Percentiles rank a stretch among this genome's conserved stretches.
Evolutionary conservation across 2,797 vertebrate genomes (phyloP).

Genomic region (Acrocephalus scirpaceus): DNA sequence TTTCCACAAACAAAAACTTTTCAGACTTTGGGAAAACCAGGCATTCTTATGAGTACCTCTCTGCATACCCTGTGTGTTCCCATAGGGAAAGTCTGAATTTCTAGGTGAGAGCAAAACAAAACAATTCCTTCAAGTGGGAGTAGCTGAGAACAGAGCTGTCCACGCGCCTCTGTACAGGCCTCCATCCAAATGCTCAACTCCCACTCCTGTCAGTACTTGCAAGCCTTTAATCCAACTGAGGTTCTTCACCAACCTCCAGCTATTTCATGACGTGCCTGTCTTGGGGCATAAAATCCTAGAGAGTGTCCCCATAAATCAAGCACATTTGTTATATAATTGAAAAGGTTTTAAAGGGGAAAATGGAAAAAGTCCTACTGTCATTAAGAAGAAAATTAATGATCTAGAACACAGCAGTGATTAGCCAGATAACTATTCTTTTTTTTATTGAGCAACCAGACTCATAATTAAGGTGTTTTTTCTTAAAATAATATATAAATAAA

Average conservation of each 20-base stretch:
- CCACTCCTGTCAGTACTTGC: conserved; percentile 26
- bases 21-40: background rate
- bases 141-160: conserved; percentile 16
- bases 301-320: conserved; percentile 3
- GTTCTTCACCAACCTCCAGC: conserved; percentile 20
- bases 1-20: background rate
- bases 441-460: conserved; percentile 19
- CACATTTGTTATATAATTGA: background rate
- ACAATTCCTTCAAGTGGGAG: background rate
- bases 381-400: conserved; percentile 20
- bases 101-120: background rate
- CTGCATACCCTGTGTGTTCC: background rate
- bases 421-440: background rate
- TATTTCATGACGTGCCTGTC: background rate
- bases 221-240: conserved; percentile 6
- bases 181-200: background rate
- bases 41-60: background rate
- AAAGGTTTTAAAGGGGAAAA: conserved; percentile 5
- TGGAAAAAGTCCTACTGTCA: background rate
- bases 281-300: conserved; percentile 28
- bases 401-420: background rate
- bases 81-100: background rate
- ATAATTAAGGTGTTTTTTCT: conserved; percentile 15
- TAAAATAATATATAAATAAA: conserved; percentile 17
- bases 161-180: background rate